These are phyloP conservation scores for Lithosia quadra DNA, from an alignment of 2,888 invertebrate species.

Conservation along the genomic window DNA sequence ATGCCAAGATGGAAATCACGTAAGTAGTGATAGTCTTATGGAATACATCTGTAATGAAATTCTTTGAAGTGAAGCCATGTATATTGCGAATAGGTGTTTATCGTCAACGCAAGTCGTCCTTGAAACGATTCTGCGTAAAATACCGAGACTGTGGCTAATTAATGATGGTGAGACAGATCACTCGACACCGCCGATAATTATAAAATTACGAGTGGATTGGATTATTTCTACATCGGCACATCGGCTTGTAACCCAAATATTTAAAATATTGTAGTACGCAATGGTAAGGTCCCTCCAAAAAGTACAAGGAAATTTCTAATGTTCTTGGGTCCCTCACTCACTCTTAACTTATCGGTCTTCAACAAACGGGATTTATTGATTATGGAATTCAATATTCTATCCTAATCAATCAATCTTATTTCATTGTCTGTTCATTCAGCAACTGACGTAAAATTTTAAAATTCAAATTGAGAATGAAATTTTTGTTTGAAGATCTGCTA, in stretches of 20 bases:
- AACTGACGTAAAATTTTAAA: too few relatives aligned
- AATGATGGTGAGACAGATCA: conserved; percentile 40
- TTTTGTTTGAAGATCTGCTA: too few relatives aligned
- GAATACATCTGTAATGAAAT: background rate
- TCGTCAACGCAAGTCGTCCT: conserved; percentile 32
- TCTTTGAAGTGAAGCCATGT: conserved; percentile 3
- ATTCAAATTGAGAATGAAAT: too few relatives aligned
- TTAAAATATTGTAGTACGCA: conserved; percentile 4
- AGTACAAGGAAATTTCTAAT: too few relatives aligned
- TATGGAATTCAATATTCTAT: background rate
- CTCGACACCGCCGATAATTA: conserved; percentile 34
- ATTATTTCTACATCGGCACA: conserved; percentile 36
- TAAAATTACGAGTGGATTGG: conserved; percentile 32
- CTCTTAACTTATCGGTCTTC: background rate
- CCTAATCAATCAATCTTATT: background rate
- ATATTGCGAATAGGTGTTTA: conserved; percentile 24
- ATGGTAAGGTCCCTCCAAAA: too few relatives aligned
- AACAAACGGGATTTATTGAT: background rate
- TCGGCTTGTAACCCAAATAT: conserved; percentile 20
- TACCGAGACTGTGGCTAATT: conserved; percentile 43
- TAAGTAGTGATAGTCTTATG: background rate
- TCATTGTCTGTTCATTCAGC: background rate
- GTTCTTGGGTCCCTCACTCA: too few relatives aligned
- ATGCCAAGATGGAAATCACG: background rate
- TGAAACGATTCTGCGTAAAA: conserved; percentile 35